phyloP scores from a whole-genome alignment of 2,113 vertebrate genomes.

The Prunella fulvescens region DNA sequence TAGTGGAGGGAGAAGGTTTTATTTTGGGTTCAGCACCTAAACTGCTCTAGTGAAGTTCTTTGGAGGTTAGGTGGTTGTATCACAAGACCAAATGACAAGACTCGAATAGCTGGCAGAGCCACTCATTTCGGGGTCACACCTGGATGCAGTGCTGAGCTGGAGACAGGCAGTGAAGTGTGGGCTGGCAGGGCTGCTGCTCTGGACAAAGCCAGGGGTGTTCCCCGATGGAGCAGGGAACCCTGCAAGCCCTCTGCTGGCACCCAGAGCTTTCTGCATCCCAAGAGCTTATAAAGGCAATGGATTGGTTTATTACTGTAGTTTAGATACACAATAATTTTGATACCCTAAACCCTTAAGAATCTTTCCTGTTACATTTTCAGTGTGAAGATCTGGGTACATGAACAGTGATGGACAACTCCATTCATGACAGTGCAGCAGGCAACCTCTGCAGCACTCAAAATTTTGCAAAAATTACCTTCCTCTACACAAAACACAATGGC shows the following conservation, averaged over 20 bases:
- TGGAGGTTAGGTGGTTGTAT: background rate
- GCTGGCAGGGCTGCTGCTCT: rapidly evolving
- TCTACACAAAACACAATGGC: background rate
- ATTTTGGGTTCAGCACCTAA: background rate
- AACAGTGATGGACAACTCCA: background rate
- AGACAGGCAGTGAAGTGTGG: rapidly evolving
- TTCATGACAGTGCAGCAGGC: background rate
- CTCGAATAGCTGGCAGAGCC: background rate
- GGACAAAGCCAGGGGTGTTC: background rate
- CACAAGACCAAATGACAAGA: background rate
- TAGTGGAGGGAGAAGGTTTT: background rate
- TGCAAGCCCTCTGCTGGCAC: slow-evolving; percentile 7
- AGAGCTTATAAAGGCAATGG: background rate
- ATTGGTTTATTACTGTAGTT: background rate
- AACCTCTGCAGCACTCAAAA: background rate
- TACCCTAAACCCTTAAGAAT: background rate
- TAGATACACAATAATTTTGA: background rate
- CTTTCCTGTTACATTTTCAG: background rate
- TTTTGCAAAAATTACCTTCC: background rate
- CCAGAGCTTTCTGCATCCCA: background rate
- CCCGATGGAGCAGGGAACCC: background rate
- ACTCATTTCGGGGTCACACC: background rate
- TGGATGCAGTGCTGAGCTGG: background rate
- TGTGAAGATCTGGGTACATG: background rate
- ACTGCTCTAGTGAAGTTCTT: background rate